Percentiles rank a stretch among this genome's conserved stretches.
Conservation (phyloP, 2,888 invertebrate species). For the Charanyca ferruginea region DNA sequence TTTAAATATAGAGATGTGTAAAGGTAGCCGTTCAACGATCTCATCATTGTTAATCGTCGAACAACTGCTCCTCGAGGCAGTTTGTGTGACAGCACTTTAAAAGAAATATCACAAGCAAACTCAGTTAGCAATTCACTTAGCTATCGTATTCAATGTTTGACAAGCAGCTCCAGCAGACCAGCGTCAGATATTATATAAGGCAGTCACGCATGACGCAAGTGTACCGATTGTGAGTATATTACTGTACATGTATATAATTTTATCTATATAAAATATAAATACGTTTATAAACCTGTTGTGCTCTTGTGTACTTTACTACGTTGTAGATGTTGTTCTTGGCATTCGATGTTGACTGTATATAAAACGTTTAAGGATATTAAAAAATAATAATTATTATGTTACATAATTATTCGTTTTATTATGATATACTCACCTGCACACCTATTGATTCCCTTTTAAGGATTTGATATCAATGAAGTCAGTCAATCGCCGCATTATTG, state of each 20-base stretch:
- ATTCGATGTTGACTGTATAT: constrained; percentile 87
- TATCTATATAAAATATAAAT: constrained; percentile 71
- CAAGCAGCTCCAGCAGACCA: constrained; percentile 1
- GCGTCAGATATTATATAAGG: constrained; percentile 8
- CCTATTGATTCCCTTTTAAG: no score
- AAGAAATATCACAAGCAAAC: constrained; percentile 1
- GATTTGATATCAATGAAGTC: no score
- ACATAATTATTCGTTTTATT: constrained; percentile 74
- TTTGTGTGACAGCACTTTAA: neutral
- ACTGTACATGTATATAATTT: constrained; percentile 65
- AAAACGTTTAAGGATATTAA: constrained; percentile 86
- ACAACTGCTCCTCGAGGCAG: neutral
- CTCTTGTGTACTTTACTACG: constrained; percentile 78
- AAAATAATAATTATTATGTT: constrained; percentile 86
- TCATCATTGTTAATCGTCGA: neutral
- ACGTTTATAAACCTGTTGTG: constrained; percentile 81
- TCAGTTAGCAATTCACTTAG: constrained; percentile 15
- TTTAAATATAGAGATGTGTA: constrained; percentile 25
- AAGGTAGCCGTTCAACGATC: constrained; percentile 14
- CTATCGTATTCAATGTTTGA: neutral
- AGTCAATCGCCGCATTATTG: no score
- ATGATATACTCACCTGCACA: neutral
- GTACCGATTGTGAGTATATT: constrained; percentile 38
- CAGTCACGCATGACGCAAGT: constrained; percentile 35
- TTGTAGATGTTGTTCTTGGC: constrained; percentile 83